Percentiles rank a stretch among this genome's conserved stretches.
These are phyloP conservation scores for Tenebrio molitor DNA, from an alignment of 1,140 invertebrate genomes.

Conservation along the genomic window DNA sequence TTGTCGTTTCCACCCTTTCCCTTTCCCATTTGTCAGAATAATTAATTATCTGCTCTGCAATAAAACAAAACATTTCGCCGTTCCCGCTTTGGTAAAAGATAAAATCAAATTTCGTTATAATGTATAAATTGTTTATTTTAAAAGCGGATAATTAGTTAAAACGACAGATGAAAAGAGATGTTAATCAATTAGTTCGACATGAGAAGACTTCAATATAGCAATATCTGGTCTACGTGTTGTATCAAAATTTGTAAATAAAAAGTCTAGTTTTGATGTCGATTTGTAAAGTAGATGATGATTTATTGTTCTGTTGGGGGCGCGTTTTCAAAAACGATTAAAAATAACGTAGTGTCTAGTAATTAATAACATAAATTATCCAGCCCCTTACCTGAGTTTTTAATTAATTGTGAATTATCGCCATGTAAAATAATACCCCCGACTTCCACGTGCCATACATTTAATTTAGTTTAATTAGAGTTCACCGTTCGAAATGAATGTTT, in stretches of 20 bases:
- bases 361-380: constrained; percentile 37
- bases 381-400: constrained; percentile 37
- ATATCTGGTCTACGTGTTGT: constrained; percentile 43
- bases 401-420: constrained; percentile 40
- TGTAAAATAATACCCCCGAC: constrained; percentile 32
- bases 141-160: constrained; percentile 17
- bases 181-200: constrained; percentile 10
- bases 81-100: constrained; percentile 1
- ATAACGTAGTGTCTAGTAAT: constrained; percentile 35
- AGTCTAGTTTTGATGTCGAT: constrained; percentile 46
- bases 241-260: constrained; percentile 36
- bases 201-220: constrained; percentile 25
- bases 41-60: constrained; percentile 25
- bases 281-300: constrained; percentile 50
- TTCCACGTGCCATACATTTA: constrained; percentile 38
- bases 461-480: constrained; percentile 37
- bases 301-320: constrained; percentile 17
- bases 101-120: constrained; percentile 17
- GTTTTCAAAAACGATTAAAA: constrained; percentile 26
- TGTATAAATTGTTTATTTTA: constrained; percentile 9
- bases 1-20: constrained; percentile 25
- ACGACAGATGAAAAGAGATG: not conserved
- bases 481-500: constrained; percentile 26
- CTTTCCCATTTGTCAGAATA: constrained; percentile 30
- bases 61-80: constrained; percentile 3